phyloP scores from a whole-genome alignment of 2,113 vertebrate species.

The Toxotes chatareus region DNA sequence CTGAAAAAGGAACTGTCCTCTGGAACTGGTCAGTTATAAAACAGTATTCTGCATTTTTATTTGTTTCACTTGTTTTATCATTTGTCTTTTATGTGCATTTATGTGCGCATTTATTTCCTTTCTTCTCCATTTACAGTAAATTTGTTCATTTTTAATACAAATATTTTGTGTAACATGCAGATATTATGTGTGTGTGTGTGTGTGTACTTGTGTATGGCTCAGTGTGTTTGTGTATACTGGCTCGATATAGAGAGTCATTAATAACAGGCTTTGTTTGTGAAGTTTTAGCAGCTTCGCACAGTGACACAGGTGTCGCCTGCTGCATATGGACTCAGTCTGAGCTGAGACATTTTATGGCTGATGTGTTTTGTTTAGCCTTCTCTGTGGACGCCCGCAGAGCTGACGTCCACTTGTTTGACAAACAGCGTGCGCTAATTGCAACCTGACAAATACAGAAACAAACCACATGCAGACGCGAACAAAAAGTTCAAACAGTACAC shows the following conservation, averaged over 20 bases:
- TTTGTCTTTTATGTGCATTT: too few species aligned
- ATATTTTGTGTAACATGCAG: background rate
- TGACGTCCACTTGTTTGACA: constrained; percentile 36
- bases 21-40: background rate
- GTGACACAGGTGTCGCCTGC: background rate
- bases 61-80: too few species aligned
- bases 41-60: too few species aligned
- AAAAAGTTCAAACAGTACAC: constrained; percentile 25
- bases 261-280: constrained; percentile 1
- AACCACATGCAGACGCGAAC: constrained; percentile 23
- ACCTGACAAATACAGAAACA: constrained; percentile 42
- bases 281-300: background rate
- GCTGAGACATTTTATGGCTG: constrained; percentile 16
- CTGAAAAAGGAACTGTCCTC: background rate
- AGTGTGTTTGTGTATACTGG: background rate
- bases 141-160: too few species aligned
- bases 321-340: constrained; percentile 3
- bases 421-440: constrained; percentile 55
- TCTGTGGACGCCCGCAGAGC: constrained; percentile 1
- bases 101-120: background rate
- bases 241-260: background rate
- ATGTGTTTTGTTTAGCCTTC: constrained; percentile 26
- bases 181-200: background rate
- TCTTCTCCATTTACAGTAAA: background rate
- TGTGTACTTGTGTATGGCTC: background rate